A percentile compares a stretch with the other conserved stretches of the same genome.
Evolutionary conservation across 2,113 vertebrate genomes (phyloP).

Genomic region (Tenrec ecaudatus): DNA sequence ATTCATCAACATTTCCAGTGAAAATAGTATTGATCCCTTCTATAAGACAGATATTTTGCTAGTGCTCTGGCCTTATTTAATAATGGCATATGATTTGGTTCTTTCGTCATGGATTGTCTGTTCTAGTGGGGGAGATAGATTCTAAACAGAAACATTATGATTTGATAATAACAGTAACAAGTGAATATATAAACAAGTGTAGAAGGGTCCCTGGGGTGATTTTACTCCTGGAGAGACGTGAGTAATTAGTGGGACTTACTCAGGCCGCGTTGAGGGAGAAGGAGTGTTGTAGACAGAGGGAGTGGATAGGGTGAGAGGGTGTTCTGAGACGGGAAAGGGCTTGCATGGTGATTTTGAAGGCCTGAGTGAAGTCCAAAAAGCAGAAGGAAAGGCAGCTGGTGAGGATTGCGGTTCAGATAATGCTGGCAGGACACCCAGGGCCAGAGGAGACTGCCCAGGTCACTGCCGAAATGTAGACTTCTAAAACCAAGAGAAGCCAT

Average conservation of each 20-base stretch:
- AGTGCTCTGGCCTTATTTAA: not conserved
- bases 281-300: not conserved
- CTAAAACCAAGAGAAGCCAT: not conserved
- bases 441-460: not conserved
- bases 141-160: not conserved
- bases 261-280: not conserved
- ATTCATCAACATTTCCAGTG: not conserved
- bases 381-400: not conserved
- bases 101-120: not conserved
- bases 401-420: not conserved
- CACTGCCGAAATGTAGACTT: not conserved
- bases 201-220: not conserved
- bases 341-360: not conserved
- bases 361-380: not conserved
- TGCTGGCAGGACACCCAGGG: not conserved
- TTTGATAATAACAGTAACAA: not conserved
- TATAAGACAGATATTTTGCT: not conserved
- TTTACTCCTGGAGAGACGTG: not conserved
- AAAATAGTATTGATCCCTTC: not conserved
- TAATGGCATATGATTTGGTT: not conserved
- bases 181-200: not conserved
- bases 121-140: not conserved
- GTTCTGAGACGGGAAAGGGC: not conserved
- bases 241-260: not conserved
- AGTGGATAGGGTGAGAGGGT: not conserved